Evolutionary conservation across 2,888 invertebrate genomes (phyloP).

Genomic region (Terebella lapidaria): DNA sequence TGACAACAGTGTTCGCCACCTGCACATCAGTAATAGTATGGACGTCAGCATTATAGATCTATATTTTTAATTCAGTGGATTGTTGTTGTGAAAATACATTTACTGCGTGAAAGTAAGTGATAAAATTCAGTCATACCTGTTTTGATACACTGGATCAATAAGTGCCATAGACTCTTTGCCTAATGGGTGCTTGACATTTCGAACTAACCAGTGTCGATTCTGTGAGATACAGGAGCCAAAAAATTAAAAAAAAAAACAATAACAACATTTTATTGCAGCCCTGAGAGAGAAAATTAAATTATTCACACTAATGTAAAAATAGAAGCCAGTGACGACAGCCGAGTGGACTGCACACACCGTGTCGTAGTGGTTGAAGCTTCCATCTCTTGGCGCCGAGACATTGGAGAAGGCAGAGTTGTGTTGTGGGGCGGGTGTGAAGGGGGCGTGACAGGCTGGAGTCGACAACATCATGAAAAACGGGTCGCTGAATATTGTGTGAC

Average conservation of each 20-base stretch:
- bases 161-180: conserved; percentile 59
- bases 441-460: conserved; percentile 81
- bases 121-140: conserved; percentile 56
- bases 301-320: too few relatives aligned
- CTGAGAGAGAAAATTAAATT: too few relatives aligned
- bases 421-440: conserved; percentile 75
- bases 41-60: too few relatives aligned
- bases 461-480: conserved; percentile 83
- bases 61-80: too few relatives aligned
- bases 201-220: conserved; percentile 16
- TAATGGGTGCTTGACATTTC: conserved; percentile 56
- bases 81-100: too few relatives aligned
- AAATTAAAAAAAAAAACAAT: too few relatives aligned
- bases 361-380: conserved; percentile 58
- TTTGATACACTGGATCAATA: conserved; percentile 69
- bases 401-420: conserved; percentile 64
- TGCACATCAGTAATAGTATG: too few relatives aligned
- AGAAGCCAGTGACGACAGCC: too few relatives aligned
- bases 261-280: too few relatives aligned
- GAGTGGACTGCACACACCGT: too few relatives aligned
- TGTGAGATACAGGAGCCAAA: too few relatives aligned
- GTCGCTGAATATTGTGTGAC: conserved; percentile 6
- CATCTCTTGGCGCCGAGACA: conserved; percentile 63
- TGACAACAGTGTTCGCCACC: conserved; percentile 74
- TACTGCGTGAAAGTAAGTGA: too few relatives aligned